Conservation (phyloP, 2,113 vertebrate genomes). For the Mormyrus iriodes region DNA sequence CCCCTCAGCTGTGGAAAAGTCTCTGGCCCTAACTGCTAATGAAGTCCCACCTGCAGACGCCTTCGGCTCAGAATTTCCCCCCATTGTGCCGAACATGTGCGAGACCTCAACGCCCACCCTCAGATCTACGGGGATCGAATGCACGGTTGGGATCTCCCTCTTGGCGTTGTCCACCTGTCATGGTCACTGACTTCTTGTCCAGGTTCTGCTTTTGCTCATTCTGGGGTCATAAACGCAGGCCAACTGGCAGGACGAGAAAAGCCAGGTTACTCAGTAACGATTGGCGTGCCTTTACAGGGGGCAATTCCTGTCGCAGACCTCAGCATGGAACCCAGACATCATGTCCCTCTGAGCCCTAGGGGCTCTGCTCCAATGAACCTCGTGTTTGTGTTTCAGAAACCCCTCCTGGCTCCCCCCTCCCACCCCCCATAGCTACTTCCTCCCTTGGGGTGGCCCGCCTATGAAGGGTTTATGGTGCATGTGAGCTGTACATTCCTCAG, state of each 20-base stretch:
- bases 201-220: not conserved
- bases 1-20: slow-evolving; percentile 1
- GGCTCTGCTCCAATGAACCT: not conserved
- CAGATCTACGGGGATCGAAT: not conserved
- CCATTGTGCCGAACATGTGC: not conserved
- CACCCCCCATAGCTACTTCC: not conserved
- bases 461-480: not conserved
- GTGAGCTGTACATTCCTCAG: not conserved
- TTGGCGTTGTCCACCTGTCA: not conserved
- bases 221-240: not conserved
- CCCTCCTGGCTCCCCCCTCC: not conserved
- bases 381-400: not conserved
- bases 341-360: not conserved
- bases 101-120: not conserved
- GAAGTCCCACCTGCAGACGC: not conserved
- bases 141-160: not conserved
- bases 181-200: not conserved
- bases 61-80: not conserved
- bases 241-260: not conserved
- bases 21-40: not conserved
- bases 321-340: not conserved
- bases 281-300: not conserved
- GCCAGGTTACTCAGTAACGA: not conserved
- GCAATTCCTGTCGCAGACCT: not conserved
- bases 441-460: not conserved